A percentile compares a stretch with the other conserved stretches of the same genome.
Conservation (phyloP, 2,113 vertebrate species). For the Kryptolebias marmoratus region DNA sequence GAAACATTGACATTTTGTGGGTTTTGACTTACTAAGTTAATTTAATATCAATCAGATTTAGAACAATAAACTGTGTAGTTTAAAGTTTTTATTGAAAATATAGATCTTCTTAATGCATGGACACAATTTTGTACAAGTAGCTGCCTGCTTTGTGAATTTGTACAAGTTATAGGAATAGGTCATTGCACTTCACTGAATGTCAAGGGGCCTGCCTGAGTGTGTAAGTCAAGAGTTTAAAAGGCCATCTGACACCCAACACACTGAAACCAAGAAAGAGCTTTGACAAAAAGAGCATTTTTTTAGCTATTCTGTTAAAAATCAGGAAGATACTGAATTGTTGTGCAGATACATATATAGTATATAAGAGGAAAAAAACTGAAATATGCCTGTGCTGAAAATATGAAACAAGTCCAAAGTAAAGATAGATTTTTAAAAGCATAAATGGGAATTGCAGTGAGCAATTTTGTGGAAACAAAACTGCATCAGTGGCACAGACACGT, state of each 20-base stretch:
- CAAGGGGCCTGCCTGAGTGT: conserved; percentile 29
- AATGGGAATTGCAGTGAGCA: neutral
- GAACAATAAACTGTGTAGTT: neutral
- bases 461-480: neutral
- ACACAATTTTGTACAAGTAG: conserved; percentile 12
- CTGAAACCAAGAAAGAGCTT: neutral
- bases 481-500: neutral
- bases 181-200: conserved; percentile 42
- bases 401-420: neutral
- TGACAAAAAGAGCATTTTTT: neutral
- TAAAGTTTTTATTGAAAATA: neutral
- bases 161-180: conserved; percentile 21
- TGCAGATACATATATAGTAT: too few species aligned
- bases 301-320: too few species aligned
- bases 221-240: neutral
- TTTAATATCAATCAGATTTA: too few species aligned
- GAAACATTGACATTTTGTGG: too few species aligned
- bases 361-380: too few species aligned
- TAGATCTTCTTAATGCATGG: neutral
- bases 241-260: neutral
- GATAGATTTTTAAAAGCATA: too few species aligned
- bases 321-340: too few species aligned
- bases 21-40: too few species aligned
- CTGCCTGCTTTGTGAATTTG: conserved; percentile 13
- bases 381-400: neutral